Evolutionary conservation across 30 jellyfish, hydroid and myxozoan species (phyloP).

Genomic region (Haliclystus octoradiatus): DNA sequence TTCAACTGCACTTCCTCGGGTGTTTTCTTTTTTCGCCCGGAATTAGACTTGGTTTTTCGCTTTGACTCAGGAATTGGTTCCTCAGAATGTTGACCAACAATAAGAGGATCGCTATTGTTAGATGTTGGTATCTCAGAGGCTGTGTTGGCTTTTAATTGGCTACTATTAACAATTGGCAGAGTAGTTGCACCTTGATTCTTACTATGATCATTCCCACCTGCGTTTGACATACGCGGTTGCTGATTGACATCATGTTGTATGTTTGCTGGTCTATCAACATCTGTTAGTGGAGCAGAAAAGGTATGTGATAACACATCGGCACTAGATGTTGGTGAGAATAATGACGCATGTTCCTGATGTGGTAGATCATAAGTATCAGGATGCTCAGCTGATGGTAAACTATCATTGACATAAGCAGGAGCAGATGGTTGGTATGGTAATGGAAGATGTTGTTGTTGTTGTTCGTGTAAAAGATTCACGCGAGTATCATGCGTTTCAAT

Average conservation of each 20-base stretch:
- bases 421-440: too few species aligned
- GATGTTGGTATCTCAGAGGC: not conserved
- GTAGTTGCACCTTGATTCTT: not conserved
- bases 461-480: too few species aligned
- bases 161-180: not conserved
- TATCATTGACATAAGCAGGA: too few species aligned
- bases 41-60: not conserved
- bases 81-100: not conserved
- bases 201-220: not conserved
- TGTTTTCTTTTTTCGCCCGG: not conserved
- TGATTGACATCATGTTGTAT: not conserved
- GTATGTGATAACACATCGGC: not conserved
- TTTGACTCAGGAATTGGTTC: not conserved
- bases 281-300: not conserved
- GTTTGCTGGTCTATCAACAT: not conserved
- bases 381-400: not conserved
- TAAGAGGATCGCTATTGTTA: not conserved
- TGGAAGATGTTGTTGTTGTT: too few species aligned
- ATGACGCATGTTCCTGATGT: not conserved
- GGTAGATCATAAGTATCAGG: not conserved
- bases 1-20: not conserved
- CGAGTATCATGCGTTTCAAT: too few species aligned
- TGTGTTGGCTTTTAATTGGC: not conserved
- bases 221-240: not conserved
- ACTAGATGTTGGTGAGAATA: not conserved